A percentile compares a stretch with the other conserved stretches of the same genome.
These are phyloP conservation scores for Nysson spinosus DNA, from an alignment of 2,888 invertebrate genomes.

Conservation along the genomic window DNA sequence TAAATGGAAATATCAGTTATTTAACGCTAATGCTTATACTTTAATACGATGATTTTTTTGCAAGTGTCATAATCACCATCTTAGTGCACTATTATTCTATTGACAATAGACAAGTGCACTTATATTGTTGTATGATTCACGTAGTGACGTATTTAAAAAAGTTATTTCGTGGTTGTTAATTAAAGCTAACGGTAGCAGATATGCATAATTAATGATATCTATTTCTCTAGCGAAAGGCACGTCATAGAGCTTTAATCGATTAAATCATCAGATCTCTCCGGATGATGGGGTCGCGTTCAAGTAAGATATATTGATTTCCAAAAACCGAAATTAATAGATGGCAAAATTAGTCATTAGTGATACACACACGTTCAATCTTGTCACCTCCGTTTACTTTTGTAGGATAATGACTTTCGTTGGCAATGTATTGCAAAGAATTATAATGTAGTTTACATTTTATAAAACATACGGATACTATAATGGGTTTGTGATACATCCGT, in stretches of 20 bases:
- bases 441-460: too few relatives aligned
- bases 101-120: conserved; percentile 43
- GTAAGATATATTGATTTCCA: conserved; percentile 44
- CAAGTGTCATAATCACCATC: conserved; percentile 6
- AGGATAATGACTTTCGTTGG: too few relatives aligned
- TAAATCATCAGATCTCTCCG: conserved; percentile 45
- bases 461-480: too few relatives aligned
- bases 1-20: too few relatives aligned
- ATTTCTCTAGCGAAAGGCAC: conserved; percentile 59
- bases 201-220: conserved; percentile 54
- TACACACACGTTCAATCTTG: too few relatives aligned
- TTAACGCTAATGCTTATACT: conserved; percentile 30
- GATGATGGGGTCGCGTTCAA: conserved; percentile 47
- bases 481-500: too few relatives aligned
- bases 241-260: conserved; percentile 50
- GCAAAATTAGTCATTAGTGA: conserved; percentile 2
- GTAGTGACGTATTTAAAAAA: background rate
- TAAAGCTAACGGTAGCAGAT: conserved; percentile 36
- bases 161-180: conserved; percentile 53
- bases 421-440: too few relatives aligned
- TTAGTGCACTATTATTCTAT: conserved; percentile 24
- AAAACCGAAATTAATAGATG: conserved; percentile 13
- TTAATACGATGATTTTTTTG: conserved; percentile 5
- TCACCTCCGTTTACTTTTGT: too few relatives aligned
- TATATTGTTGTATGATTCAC: conserved; percentile 24